phyloP scores from a whole-genome alignment of 2,113 vertebrate genomes.

The Ophiodon elongatus region DNA sequence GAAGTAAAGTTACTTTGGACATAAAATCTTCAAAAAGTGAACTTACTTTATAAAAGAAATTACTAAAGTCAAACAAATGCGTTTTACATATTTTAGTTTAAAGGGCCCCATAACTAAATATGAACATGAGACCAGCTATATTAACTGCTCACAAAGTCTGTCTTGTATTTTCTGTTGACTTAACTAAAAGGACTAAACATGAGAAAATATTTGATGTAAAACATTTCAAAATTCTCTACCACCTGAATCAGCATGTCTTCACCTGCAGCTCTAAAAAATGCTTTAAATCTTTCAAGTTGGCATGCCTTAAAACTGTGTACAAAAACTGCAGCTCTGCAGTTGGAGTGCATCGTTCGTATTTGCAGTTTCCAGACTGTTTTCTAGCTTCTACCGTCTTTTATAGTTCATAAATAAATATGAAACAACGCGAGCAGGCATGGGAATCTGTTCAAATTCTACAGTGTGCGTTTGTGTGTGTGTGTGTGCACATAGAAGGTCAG shows the following conservation, averaged over 20 bases:
- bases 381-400: constrained; percentile 1
- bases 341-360: not conserved
- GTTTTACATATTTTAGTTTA: not conserved
- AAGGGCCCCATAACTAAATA: not conserved
- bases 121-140: not conserved
- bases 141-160: not conserved
- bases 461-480: not conserved
- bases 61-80: too few relatives aligned
- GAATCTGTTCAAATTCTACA: not conserved
- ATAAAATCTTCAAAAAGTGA: not conserved
- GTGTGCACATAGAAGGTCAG: constrained; percentile 20
- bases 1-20: not conserved
- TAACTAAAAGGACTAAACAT: not conserved
- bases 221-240: not conserved
- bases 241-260: not conserved
- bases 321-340: constrained; percentile 22
- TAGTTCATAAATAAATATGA: constrained; percentile 24
- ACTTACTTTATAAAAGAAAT: not conserved
- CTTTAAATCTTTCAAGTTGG: constrained; percentile 5
- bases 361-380: constrained; percentile 11
- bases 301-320: not conserved
- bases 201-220: not conserved
- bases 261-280: not conserved
- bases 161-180: not conserved
- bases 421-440: not conserved